Conservation (phyloP, 2,113 vertebrate species). For the Andinoacara biseriatus region DNA sequence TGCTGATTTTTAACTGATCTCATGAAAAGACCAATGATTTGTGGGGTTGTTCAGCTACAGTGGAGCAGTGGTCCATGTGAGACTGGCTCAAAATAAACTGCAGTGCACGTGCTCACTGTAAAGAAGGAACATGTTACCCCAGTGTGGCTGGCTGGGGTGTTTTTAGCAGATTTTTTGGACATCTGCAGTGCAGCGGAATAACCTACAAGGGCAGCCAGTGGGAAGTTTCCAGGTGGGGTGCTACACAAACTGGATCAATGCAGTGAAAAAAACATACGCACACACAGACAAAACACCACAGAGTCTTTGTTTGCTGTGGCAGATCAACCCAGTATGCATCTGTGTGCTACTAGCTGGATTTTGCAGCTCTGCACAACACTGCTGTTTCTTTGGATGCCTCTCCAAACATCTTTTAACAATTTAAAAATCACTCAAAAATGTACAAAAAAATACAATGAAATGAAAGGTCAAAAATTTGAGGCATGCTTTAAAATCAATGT, state of each 20-base stretch:
- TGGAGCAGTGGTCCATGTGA: neutral
- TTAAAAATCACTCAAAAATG: too few species aligned
- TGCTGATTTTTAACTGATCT: neutral
- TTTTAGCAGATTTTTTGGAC: neutral
- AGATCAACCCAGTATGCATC: neutral
- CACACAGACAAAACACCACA: neutral
- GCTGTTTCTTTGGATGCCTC: neutral
- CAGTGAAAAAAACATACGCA: rapidly evolving
- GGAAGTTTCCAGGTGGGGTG: neutral
- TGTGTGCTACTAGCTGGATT: neutral
- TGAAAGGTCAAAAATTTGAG: neutral
- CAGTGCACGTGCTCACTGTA: neutral
- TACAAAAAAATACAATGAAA: too few species aligned
- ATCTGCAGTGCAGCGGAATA: neutral
- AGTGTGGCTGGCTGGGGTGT: neutral
- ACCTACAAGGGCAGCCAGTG: neutral
- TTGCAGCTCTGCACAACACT: neutral
- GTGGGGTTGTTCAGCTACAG: neutral
- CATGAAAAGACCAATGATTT: neutral
- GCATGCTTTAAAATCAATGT: neutral
- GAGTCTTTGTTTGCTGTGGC: neutral
- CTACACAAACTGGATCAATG: neutral
- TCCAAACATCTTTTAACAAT: too few species aligned
- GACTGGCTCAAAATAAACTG: neutral
- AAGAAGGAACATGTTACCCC: neutral